Percentiles rank a stretch among this genome's conserved stretches.
Evolutionary conservation across 2,888 invertebrate species (phyloP).

Genomic region (Ectobius pallidus): DNA sequence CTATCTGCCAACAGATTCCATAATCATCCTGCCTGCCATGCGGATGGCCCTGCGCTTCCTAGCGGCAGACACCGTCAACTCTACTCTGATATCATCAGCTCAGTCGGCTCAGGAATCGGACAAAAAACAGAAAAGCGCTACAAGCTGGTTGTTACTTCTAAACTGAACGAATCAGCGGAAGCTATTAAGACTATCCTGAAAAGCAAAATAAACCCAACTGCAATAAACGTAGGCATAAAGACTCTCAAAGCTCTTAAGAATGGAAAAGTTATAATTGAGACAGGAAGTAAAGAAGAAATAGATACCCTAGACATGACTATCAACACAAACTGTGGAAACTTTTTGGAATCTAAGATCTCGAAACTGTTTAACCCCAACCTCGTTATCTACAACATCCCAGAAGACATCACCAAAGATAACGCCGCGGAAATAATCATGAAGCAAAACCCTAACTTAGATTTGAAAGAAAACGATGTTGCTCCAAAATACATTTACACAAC

Average conservation of each 20-base stretch:
- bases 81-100: not conserved
- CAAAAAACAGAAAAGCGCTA: not conserved
- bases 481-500: not conserved
- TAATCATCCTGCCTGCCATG: not conserved
- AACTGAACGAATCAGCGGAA: not conserved
- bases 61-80: not conserved
- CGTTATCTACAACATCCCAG: not conserved
- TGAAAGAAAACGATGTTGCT: not conserved
- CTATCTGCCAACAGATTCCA: not conserved
- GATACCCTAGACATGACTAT: not conserved
- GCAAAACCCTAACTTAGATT: not conserved
- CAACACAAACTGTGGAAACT: not conserved
- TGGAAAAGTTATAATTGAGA: not conserved
- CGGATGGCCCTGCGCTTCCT: not conserved
- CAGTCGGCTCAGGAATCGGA: no score
- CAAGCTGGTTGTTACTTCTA: not conserved
- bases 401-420: not conserved
- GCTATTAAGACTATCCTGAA: not conserved
- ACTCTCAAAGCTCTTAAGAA: not conserved
- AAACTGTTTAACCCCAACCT: not conserved
- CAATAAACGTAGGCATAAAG: no score
- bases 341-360: not conserved
- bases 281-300: not conserved
- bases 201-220: not conserved
- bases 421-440: not conserved